A percentile compares a stretch with the other conserved stretches of the same genome.
Evolutionary conservation across 1,140 invertebrate genomes (phyloP).

Genomic region (Heterodera schachtii): DNA sequence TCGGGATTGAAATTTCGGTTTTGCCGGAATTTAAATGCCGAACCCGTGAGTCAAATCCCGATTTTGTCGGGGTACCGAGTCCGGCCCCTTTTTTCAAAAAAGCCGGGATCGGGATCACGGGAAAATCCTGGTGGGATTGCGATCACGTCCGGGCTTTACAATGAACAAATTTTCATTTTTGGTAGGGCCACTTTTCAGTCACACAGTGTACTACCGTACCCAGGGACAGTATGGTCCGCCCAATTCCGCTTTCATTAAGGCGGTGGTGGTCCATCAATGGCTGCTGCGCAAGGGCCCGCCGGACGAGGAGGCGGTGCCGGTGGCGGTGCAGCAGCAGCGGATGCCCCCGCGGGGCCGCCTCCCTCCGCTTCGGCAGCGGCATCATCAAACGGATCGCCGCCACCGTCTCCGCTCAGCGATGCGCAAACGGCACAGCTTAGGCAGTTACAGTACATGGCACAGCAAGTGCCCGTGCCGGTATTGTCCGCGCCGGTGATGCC

Average conservation of each 20-base stretch:
- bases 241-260: background rate
- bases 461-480: constrained; percentile 35
- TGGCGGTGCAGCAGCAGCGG: background rate
- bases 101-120: too few relatives aligned
- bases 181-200: too few relatives aligned
- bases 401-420: background rate
- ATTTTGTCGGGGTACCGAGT: too few relatives aligned
- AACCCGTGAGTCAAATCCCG: too few relatives aligned
- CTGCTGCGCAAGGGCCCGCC: constrained; percentile 4
- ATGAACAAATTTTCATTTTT: too few relatives aligned
- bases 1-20: too few relatives aligned
- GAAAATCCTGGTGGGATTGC: too few relatives aligned
- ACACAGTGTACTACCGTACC: background rate
- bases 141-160: too few relatives aligned
- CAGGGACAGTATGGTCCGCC: background rate
- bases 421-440: constrained; percentile 18
- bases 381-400: too few relatives aligned
- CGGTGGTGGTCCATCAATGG: background rate
- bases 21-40: too few relatives aligned
- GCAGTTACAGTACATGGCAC: constrained; percentile 21
- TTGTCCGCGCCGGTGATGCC: constrained; percentile 32
- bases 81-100: too few relatives aligned
- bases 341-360: background rate
- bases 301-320: background rate
- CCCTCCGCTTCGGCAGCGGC: background rate